Evolutionary conservation across 2,113 vertebrate species (phyloP).

Genomic region (Syngnathus floridae): DNA sequence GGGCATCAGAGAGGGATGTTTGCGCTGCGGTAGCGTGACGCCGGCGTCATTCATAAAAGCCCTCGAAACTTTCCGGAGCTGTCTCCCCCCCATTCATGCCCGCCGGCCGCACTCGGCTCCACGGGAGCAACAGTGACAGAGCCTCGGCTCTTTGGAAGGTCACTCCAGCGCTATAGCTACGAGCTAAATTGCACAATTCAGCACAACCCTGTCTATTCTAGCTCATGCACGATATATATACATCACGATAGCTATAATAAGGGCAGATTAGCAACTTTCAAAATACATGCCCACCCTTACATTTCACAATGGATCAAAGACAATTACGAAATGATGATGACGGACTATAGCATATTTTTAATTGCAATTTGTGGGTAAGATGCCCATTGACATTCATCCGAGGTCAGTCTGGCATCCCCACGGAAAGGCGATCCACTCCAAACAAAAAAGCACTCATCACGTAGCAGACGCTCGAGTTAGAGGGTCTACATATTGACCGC

Average conservation of each 20-base stretch:
- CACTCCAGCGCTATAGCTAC: neutral
- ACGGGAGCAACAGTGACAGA: neutral
- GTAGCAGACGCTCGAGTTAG: constrained; percentile 30
- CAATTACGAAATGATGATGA: neutral
- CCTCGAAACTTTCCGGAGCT: constrained; percentile 9
- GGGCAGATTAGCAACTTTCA: neutral
- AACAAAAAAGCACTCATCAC: constrained; percentile 34
- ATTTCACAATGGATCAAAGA: neutral
- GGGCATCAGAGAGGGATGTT: constrained; percentile 50
- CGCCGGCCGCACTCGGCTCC: neutral
- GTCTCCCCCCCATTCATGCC: constrained; percentile 60
- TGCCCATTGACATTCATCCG: constrained; percentile 59
- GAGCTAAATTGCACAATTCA: neutral
- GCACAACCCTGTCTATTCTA: neutral
- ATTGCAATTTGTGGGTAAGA: constrained; percentile 38
- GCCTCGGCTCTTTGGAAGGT: neutral
- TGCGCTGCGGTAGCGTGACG: constrained; percentile 77
- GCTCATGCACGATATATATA: neutral
- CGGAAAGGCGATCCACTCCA: constrained; percentile 48
- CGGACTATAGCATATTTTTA: neutral
- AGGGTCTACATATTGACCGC: constrained; percentile 27
- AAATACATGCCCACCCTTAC: neutral
- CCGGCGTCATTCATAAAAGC: constrained; percentile 74
- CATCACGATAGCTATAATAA: neutral
- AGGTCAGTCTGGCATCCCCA: constrained; percentile 39